phyloP scores from a whole-genome alignment of 2,797 vertebrate genomes.

The Microctenopoma stevenorrisi region DNA sequence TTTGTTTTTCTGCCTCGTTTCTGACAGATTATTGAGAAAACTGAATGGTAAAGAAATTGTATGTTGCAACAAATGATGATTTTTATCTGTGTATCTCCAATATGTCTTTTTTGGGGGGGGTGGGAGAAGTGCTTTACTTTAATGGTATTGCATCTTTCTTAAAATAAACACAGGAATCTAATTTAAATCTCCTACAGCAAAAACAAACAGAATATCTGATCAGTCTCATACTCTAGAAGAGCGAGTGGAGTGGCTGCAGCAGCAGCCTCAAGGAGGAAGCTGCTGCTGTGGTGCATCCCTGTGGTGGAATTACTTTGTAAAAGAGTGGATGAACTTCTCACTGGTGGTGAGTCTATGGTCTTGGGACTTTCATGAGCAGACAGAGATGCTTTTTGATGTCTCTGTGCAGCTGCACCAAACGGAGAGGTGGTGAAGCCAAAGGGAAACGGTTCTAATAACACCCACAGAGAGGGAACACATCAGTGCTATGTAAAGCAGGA shows the following conservation, averaged over 20 bases:
- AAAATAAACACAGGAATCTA: constrained; percentile 13
- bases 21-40: constrained; percentile 43
- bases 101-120: constrained; percentile 12
- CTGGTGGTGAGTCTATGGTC: constrained; percentile 34
- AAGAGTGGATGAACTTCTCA: constrained; percentile 45
- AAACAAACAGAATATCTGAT: constrained; percentile 51
- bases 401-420: constrained; percentile 41
- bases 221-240: constrained; percentile 22
- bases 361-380: constrained; percentile 50
- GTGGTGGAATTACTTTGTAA: constrained; percentile 38
- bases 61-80: constrained; percentile 37
- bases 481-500: constrained; percentile 34
- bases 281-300: constrained; percentile 31
- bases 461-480: constrained; percentile 37
- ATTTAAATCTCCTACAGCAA: constrained; percentile 29
- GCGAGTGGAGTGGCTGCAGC: constrained; percentile 13
- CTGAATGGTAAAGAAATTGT: constrained; percentile 38
- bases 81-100: constrained; percentile 43
- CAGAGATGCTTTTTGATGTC: constrained; percentile 60
- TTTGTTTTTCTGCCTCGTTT: constrained; percentile 59
- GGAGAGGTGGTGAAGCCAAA: constrained; percentile 41
- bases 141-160: constrained; percentile 21
- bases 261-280: constrained; percentile 21
- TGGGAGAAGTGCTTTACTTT: constrained; percentile 15
- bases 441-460: constrained; percentile 43